These are phyloP conservation scores for Thalassophryne amazonica DNA, from an alignment of 2,797 vertebrate species.

Conservation along the genomic window DNA sequence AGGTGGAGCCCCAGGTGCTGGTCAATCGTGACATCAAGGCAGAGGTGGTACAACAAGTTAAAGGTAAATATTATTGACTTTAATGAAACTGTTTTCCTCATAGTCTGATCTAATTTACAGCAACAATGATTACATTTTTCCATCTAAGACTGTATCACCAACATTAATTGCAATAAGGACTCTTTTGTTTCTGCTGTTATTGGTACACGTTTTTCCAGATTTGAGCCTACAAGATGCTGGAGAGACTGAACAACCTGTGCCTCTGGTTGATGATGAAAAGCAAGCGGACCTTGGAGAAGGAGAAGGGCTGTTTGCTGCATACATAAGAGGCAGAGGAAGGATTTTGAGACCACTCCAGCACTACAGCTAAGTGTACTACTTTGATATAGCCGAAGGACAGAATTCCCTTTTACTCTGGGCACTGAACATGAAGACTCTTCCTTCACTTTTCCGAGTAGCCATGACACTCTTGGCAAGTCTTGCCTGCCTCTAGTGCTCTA, in stretches of 20 bases:
- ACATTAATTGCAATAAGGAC: too few species aligned
- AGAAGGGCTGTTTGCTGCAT: conserved; percentile 30
- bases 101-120: too few species aligned
- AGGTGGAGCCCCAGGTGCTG: too few species aligned
- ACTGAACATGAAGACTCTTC: too few species aligned
- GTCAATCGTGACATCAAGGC: too few species aligned
- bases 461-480: conserved; percentile 27
- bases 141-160: too few species aligned
- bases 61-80: too few species aligned
- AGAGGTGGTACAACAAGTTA: too few species aligned
- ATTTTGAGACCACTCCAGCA: conserved; percentile 17
- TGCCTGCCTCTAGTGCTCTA: conserved; percentile 37
- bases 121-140: too few species aligned
- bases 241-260: too few species aligned
- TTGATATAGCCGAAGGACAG: conserved; percentile 33
- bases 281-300: conserved; percentile 11
- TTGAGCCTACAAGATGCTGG: conserved; percentile 28
- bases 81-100: too few species aligned
- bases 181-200: too few species aligned
- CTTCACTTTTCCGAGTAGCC: conserved; percentile 23
- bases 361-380: conserved; percentile 34
- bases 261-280: conserved; percentile 1
- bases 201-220: conserved; percentile 17
- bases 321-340: conserved; percentile 23
- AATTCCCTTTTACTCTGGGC: conserved; percentile 27